Conservation (phyloP, 2,888 invertebrate species). For the Acrocyrtus sp. region DNA sequence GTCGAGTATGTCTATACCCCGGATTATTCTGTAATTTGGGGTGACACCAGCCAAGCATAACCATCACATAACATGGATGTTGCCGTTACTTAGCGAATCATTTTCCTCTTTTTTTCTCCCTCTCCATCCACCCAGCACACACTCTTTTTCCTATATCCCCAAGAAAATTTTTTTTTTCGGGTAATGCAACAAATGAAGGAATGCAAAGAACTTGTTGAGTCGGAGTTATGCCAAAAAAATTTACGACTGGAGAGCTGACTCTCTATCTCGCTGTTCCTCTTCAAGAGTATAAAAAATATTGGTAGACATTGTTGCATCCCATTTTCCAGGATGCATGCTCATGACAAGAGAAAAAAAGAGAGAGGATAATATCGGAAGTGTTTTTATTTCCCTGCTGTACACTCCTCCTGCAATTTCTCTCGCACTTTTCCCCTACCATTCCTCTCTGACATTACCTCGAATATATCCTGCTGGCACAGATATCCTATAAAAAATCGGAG, state of each 20-base stretch:
- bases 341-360: neutral
- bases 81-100: too few species aligned
- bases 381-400: neutral
- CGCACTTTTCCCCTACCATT: neutral
- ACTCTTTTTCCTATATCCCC: too few species aligned
- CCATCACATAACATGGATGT: neutral
- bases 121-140: too few species aligned
- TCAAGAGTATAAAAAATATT: neutral
- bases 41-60: conserved; percentile 24
- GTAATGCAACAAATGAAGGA: too few species aligned
- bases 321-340: neutral
- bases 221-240: too few species aligned
- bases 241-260: conserved; percentile 1
- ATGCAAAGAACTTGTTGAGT: too few species aligned
- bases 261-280: too few species aligned
- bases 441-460: neutral
- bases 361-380: conserved; percentile 38
- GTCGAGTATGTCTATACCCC: conserved; percentile 23
- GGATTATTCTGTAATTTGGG: conserved; percentile 46
- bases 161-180: too few species aligned
- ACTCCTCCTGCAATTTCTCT: neutral
- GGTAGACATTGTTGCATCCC: neutral
- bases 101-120: too few species aligned
- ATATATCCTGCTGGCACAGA: neutral
- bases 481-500: too few species aligned